Evolutionary conservation across 2,797 vertebrate species (phyloP).

Genomic region (Oophaga sylvatica): DNA sequence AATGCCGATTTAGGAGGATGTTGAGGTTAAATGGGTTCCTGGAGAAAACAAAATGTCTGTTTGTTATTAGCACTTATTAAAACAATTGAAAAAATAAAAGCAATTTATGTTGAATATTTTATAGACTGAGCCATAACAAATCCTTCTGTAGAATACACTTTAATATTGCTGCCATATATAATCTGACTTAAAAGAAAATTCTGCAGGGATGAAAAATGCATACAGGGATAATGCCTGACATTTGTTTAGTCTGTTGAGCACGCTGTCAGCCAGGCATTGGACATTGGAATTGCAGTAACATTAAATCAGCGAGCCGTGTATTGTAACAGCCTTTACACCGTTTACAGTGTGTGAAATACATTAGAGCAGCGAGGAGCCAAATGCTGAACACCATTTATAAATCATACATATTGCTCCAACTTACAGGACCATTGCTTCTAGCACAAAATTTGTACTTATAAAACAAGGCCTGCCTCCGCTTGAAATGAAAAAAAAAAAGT

Average conservation of each 20-base stretch:
- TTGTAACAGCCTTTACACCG: conserved; percentile 29
- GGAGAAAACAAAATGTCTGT: too few species aligned
- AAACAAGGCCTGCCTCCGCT: not conserved
- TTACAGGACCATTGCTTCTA: not conserved
- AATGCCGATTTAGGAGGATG: too few species aligned
- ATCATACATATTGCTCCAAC: conserved; percentile 33
- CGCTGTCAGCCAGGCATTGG: conserved; percentile 11
- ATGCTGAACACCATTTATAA: conserved; percentile 21
- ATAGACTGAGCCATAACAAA: not conserved
- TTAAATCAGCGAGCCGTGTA: conserved; percentile 45
- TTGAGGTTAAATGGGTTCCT: too few species aligned
- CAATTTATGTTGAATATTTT: not conserved
- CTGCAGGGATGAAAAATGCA: conserved; percentile 6
- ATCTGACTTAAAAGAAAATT: not conserved
- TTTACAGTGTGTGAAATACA: conserved; percentile 32
- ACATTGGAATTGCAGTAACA: conserved; percentile 43
- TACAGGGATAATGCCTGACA: conserved; percentile 28
- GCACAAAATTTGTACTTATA: conserved; percentile 54
- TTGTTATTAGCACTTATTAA: too few species aligned
- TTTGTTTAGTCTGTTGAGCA: conserved; percentile 47
- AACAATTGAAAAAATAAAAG: too few species aligned
- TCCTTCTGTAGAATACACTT: not conserved
- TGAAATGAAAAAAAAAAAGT: not conserved
- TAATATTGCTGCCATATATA: not conserved
- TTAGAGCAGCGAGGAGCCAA: conserved; percentile 15